Evolutionary conservation across 2,888 invertebrate species (phyloP).

Genomic region (Anthrax anthrax): DNA sequence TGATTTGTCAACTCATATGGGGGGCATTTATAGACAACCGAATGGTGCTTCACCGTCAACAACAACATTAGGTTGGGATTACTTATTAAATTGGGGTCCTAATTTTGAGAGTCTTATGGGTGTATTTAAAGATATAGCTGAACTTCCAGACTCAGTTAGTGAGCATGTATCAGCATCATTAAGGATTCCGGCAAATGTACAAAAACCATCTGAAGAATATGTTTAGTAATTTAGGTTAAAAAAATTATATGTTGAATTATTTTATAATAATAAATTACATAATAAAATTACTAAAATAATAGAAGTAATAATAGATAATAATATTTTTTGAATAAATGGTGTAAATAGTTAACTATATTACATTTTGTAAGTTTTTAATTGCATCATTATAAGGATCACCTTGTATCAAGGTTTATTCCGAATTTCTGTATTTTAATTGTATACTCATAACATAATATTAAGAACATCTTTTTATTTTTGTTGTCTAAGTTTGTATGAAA

Average conservation of each 20-base stretch:
- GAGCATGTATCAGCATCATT: constrained; percentile 58
- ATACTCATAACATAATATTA: no score
- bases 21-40: constrained; percentile 64
- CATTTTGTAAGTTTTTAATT: constrained; percentile 1
- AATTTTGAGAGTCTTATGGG: constrained; percentile 92
- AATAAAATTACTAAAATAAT: background rate
- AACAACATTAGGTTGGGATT: constrained; percentile 82
- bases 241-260: background rate
- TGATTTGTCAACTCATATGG: constrained; percentile 67
- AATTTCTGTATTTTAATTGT: background rate
- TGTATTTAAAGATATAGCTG: constrained; percentile 92
- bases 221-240: constrained; percentile 38
- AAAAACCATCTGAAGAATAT: constrained; percentile 82
- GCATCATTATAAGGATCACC: constrained; percentile 17
- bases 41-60: constrained; percentile 61
- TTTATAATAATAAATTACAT: background rate
- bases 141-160: constrained; percentile 71
- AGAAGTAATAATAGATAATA: background rate
- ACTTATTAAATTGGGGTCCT: constrained; percentile 89
- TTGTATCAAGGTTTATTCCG: constrained; percentile 33
- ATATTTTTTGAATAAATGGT: no score
- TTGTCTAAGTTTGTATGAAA: background rate
- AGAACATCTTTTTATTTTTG: background rate
- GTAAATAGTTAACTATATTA: constrained; percentile 1
- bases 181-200: constrained; percentile 60